Base-by-base conservation (phyloP, 2,888 invertebrate genomes). In the Sphinx pinastri region DNA sequence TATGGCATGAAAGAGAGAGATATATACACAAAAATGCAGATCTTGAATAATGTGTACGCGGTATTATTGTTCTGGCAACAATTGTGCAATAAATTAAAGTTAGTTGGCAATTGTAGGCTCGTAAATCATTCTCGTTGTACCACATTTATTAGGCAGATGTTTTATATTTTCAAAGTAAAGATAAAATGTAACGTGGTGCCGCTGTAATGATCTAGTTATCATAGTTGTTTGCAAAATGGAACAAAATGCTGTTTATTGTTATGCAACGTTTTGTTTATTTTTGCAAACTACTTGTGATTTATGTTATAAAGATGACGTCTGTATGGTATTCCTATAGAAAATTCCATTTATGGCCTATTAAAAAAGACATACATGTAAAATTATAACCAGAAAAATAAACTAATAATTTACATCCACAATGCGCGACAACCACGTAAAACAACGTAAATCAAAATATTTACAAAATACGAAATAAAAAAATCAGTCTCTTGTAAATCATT, bases 401-500 rank as follows among this genome's bases (percentile, higher is more conserved):
- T n/a, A 55, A 57, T 55, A 16, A 16, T n/a, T 47, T 14, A 38
- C n/a, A 55, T 45, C 19, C 12, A 58, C 82, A 84, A 84, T 81
- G 78, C 84, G 83, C 84, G 84, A 84, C 83, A 79, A 80, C 76
- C 70, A 77, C 63, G 73, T 73, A 75, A 70, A 79, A 70, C 71
- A 79, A 79, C 77, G 81, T 82, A 75, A 81, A 81, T 5, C 5
- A 82, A 79, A 84, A 85, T 80, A 82, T 87, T 78, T 87, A 88
- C 84, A 90, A 82, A 80, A 82, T 82, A 83, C 84, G 81, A 81
- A 80, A 81, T 83, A 79, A 79, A 77, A 83, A 88, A 87, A 88
- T 91, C 91, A 91, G 91, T 91, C 91, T 91, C 89, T 90, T 84
- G 75, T 71, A 80, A 76, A 79, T 74, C 79, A 76, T 75, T 75